Evolutionary conservation across 2,888 invertebrate genomes (phyloP), one percentile per base, ranked within the genome.

Genomic region (Cristatella mucedo): DNA sequence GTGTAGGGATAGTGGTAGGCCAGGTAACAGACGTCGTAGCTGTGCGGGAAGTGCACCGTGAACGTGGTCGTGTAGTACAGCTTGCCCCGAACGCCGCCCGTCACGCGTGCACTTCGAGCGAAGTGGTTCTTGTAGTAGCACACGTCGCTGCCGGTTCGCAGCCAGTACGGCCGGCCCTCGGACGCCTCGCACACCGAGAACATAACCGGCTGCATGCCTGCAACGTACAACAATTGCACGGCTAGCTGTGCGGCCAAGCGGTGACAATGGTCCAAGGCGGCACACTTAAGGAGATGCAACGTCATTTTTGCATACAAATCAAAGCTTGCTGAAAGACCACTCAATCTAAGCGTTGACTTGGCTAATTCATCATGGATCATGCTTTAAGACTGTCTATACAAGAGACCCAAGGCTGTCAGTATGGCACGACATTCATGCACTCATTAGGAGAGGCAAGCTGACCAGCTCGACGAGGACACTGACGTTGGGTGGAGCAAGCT

Each of bases 1-100:
- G 82, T 80, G 63, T 80, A 85, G 0, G 85, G 85, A 60, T 77
- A 84, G 65, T 85, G 83, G 58, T 84, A 85, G 2, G 84, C 83
- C 44, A 85, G 62, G 63, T 85, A 85, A 61, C 81, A 80, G 38
- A 82, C 74, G 57, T 85, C 85, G 46, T 76, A 73, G 38, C 70
- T 67, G 62, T 82, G 77, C 4, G 75, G 76, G 63, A 85, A 84
- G 34, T 70, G 73, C 22, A 85, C 71, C 49, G 75, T 77, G 68
- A 85, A 84, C 3, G 81, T 77, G 29, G 80, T 75, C 0, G 83
- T 82, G 55, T 78, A 73, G 66, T 80, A 83, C 50, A 59, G 54
- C 47, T 61, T 63, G 13, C 57, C 59, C 39, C 55, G 54, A 13
- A 56, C 56, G 2, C 59, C 77, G 74, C 52, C 59, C 38, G 59